These are phyloP conservation scores for Amblyraja radiata DNA, from an alignment of 2,797 vertebrate genomes.

Conservation along the genomic window DNA sequence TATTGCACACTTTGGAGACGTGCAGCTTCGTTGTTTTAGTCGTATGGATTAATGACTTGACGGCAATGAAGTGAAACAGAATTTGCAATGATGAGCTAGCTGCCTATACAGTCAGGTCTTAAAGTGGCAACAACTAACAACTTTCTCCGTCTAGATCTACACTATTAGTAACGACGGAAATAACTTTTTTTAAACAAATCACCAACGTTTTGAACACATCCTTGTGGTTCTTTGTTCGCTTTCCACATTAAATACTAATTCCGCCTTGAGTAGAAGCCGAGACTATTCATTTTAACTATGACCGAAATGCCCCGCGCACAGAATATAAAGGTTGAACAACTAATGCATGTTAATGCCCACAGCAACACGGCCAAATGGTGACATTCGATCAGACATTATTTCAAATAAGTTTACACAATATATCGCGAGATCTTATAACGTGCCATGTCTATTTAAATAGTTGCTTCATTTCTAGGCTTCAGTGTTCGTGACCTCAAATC, in stretches of 20 bases:
- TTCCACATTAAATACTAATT: not conserved
- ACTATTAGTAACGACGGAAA: conserved; percentile 8
- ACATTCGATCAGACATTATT: not conserved
- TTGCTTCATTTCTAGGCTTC: not conserved
- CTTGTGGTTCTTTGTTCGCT: not conserved
- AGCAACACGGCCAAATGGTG: not conserved
- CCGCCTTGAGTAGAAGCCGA: not conserved
- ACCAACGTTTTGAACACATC: not conserved
- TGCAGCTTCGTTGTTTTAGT: conserved; percentile 48
- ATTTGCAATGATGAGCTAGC: not conserved
- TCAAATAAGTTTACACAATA: not conserved
- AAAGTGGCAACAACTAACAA: conserved; percentile 27
- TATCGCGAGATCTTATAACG: not conserved
- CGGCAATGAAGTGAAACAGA: conserved; percentile 42
- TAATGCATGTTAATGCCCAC: not conserved
- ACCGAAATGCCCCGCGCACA: not conserved
- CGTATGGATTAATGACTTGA: conserved; percentile 42
- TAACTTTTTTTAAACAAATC: not conserved
- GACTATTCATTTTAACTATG: not conserved
- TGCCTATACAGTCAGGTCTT: conserved; percentile 28
- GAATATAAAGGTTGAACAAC: not conserved
- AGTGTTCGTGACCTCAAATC: not conserved
- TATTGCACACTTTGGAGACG: conserved; percentile 52
- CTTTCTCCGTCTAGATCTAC: not conserved
- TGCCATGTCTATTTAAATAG: not conserved